These are phyloP conservation scores for Crotophaga sulcirostris DNA, from an alignment of 2,113 vertebrate genomes.

Conservation along the genomic window DNA sequence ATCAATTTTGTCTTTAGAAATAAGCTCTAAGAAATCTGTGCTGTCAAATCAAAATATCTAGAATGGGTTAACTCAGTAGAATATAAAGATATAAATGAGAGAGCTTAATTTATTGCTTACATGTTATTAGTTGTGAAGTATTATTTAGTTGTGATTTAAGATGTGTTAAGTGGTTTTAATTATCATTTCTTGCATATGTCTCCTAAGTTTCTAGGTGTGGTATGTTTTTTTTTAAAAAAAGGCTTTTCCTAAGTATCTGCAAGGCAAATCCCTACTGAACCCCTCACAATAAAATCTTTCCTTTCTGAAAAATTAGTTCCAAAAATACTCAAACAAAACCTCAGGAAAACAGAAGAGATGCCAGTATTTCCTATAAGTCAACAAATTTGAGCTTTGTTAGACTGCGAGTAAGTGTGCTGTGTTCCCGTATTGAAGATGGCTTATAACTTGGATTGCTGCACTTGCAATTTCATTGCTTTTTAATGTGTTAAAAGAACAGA, in stretches of 20 bases:
- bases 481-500: background rate
- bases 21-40: background rate
- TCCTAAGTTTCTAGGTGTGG: background rate
- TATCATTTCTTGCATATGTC: background rate
- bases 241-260: background rate
- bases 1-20: slow-evolving; percentile 25
- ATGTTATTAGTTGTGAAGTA: background rate
- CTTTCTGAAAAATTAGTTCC: background rate
- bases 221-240: background rate
- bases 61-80: background rate
- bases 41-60: background rate
- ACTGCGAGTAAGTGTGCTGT: background rate
- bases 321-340: background rate
- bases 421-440: background rate
- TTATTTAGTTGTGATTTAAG: slow-evolving; percentile 1
- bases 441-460: background rate
- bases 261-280: background rate
- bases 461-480: background rate
- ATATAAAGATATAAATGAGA: background rate
- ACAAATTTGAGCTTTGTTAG: background rate
- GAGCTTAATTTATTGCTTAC: background rate
- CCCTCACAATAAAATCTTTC: background rate
- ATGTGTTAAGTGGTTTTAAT: background rate
- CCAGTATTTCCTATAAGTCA: background rate
- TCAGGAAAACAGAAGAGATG: background rate